Evolutionary conservation across 2,113 vertebrate species (phyloP).

Genomic region (Rana temporaria): DNA sequence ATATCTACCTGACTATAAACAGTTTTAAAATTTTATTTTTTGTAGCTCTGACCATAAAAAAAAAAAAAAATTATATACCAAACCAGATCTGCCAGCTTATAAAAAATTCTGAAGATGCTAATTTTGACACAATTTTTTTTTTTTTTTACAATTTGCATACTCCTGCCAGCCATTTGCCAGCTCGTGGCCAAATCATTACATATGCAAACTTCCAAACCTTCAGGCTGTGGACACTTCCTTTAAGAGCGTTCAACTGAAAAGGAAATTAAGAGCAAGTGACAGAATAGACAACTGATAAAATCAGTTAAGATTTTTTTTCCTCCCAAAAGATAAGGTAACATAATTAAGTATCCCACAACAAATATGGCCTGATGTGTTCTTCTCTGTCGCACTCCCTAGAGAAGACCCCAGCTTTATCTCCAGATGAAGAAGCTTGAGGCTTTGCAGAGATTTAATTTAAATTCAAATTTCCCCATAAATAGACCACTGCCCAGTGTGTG

Average conservation of each 20-base stretch:
- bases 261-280: constrained; percentile 53
- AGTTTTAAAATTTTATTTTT: too few species aligned
- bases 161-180: constrained; percentile 28
- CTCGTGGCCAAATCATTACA: constrained; percentile 37
- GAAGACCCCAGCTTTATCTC: constrained; percentile 39
- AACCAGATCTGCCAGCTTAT: too few species aligned
- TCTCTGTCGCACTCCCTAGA: constrained; percentile 36
- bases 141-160: constrained; percentile 9
- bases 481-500: constrained; percentile 10
- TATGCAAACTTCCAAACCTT: constrained; percentile 44
- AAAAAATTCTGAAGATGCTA: background rate
- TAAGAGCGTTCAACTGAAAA: constrained; percentile 48
- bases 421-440: constrained; percentile 32
- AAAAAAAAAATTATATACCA: too few species aligned
- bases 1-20: too few species aligned
- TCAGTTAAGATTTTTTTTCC: constrained; percentile 48
- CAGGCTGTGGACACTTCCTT: constrained; percentile 48
- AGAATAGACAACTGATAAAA: constrained; percentile 47
- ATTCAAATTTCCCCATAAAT: constrained; percentile 54
- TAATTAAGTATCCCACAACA: constrained; percentile 54
- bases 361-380: constrained; percentile 35
- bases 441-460: constrained; percentile 48
- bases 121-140: background rate
- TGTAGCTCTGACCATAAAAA: too few species aligned
- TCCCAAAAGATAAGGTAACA: constrained; percentile 47